A percentile compares a stretch with the other conserved stretches of the same genome.
Conservation (phyloP, 92 coral and sea anemone genomes). For the Palythoa heliodiscus region DNA sequence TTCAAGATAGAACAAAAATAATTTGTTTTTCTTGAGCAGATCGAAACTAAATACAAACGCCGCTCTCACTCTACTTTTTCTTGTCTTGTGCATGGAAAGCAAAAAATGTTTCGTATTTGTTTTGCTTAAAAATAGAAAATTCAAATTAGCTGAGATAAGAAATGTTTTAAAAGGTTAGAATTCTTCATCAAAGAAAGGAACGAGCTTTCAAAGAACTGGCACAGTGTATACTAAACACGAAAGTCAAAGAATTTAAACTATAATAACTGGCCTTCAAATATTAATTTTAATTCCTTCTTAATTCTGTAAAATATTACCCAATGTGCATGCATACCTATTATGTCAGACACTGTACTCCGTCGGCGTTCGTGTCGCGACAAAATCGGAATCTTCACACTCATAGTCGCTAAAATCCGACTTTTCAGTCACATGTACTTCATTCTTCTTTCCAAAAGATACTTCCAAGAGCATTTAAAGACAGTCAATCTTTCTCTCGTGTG, state of each 20-base stretch:
- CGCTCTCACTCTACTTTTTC: background rate
- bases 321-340: slow-evolving; percentile 14
- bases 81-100: background rate
- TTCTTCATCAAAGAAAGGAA: background rate
- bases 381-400: slow-evolving; percentile 40
- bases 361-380: slow-evolving; percentile 2
- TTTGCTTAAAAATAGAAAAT: too few relatives aligned
- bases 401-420: too few relatives aligned
- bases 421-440: background rate
- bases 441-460: background rate
- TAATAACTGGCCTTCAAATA: background rate
- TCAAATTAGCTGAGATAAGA: background rate
- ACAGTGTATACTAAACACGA: background rate
- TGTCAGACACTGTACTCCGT: slow-evolving; percentile 21
- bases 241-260: background rate
- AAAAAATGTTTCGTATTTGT: too few relatives aligned
- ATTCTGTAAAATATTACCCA: background rate
- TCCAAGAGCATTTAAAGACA: background rate
- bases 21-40: background rate
- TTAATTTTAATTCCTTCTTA: background rate
- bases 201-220: background rate
- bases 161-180: background rate
- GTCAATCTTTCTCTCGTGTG: background rate
- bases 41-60: background rate
- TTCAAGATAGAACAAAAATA: background rate